A percentile compares a stretch with the other conserved stretches of the same genome.
Conservation (phyloP, 2,888 invertebrate species). For the Mesorhabditis sp. region DNA sequence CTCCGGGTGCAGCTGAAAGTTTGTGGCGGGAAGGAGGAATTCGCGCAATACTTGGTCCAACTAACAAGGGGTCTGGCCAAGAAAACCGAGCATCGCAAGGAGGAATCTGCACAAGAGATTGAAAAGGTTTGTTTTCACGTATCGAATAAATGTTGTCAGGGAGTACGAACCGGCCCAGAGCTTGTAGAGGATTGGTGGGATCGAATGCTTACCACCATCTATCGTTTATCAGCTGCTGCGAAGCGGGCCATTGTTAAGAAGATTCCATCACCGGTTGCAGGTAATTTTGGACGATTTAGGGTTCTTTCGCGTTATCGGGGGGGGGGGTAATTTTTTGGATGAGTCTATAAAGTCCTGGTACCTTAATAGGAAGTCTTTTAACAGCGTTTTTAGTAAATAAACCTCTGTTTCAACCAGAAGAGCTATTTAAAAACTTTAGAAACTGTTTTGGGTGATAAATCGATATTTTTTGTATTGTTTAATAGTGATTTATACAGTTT, state of each 20-base stretch:
- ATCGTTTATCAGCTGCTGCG: background rate
- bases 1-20: constrained; percentile 1
- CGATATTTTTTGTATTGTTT: too few relatives aligned
- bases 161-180: background rate
- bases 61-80: background rate
- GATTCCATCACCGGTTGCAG: background rate
- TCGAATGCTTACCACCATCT: background rate
- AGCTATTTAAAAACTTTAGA: too few relatives aligned
- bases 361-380: too few relatives aligned
- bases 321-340: too few relatives aligned
- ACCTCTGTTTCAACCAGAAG: too few relatives aligned
- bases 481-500: too few relatives aligned
- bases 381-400: too few relatives aligned
- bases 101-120: too few relatives aligned
- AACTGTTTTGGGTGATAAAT: too few relatives aligned
- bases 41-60: background rate
- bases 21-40: background rate
- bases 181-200: constrained; percentile 1
- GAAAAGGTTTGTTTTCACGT: too few relatives aligned
- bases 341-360: too few relatives aligned
- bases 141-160: background rate
- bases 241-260: background rate
- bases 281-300: background rate
- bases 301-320: background rate
- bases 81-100: too few relatives aligned